phyloP scores from a whole-genome alignment of 2,113 vertebrate species.

The Carassius gibelio region DNA sequence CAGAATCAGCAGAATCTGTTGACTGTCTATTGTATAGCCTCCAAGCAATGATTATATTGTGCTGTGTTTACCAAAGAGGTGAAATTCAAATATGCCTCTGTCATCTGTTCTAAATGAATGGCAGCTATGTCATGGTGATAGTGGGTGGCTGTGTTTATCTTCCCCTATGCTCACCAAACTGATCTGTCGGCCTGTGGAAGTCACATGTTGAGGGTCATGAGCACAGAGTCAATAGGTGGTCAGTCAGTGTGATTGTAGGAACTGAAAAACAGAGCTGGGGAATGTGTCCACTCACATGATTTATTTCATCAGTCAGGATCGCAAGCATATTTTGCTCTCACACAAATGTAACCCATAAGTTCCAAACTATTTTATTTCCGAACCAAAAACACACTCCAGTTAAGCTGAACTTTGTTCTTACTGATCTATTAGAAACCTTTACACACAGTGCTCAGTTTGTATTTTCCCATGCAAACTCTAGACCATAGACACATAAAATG shows the following conservation, averaged over 20 bases:
- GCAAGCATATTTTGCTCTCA: neutral
- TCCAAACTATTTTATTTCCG: neutral
- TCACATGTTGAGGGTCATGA: constrained; percentile 49
- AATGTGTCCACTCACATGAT: constrained; percentile 68
- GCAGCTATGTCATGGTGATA: constrained; percentile 14
- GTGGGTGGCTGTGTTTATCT: neutral
- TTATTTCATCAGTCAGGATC: constrained; percentile 24
- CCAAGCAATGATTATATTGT: constrained; percentile 1
- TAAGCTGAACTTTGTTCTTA: neutral
- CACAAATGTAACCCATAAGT: constrained; percentile 2
- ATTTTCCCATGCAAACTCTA: neutral
- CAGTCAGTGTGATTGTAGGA: constrained; percentile 48
- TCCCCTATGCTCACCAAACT: neutral
- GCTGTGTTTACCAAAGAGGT: constrained; percentile 26
- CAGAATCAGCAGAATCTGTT: constrained; percentile 16
- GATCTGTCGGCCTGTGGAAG: constrained; percentile 29
- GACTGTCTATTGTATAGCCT: constrained; percentile 20
- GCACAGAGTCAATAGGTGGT: constrained; percentile 21
- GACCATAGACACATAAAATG: neutral
- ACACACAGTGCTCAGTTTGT: neutral
- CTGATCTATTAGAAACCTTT: constrained; percentile 3
- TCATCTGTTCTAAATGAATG: constrained; percentile 18
- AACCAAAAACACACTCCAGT: neutral
- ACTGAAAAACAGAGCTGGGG: constrained; percentile 59
- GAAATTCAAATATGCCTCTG: neutral